Base-by-base conservation (phyloP, 2,797 vertebrate species). In the Diplodus sargus region DNA sequence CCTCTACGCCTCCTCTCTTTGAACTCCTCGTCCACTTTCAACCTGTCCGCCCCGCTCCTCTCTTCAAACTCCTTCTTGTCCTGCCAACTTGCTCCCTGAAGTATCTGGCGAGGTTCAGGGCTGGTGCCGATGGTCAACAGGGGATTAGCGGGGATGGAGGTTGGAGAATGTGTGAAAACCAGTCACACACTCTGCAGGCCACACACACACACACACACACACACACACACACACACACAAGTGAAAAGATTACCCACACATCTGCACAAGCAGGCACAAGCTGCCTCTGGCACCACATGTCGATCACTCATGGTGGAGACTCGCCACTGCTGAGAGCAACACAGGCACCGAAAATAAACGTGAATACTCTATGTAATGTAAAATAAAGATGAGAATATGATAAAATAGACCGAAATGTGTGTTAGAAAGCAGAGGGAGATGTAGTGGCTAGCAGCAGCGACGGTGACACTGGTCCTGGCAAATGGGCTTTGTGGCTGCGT, bases 121-220 rank as follows among this genome's bases (percentile, higher is more conserved):
- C 80, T 79, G 81, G 76, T 85, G 84, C 86, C 79, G 77, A 42
- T 75, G 83, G 82, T 92, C 89, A 85, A 82, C 85, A 49, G 70
- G 85, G 89, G 88, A 92, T 91, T 91, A 90, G 65, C 83, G 78
- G 49, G 74, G 73, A 82, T 68, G 85, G 82, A 90, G 75, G 72
- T 74, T 76, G 48, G 72, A 81, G 77, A 81, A 87, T 64, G 87
- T 91, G 90, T 91, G 90, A 93, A 90, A 94, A 89, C 77, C 85
- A 73, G 85, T 90, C 70, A 59, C 85, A 85, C 86, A 83, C 78
- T 79, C 47, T 74, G 67, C 54, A 43, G 59, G 48, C 17, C 56
- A 65, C 23, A 45, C 51, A 45, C 34, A 47, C 34, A 45, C 42
- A 56, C 23, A 56, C 47, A 43, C 39, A 69, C 15, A 39, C 59